These are phyloP conservation scores for Phalanger gymnotis DNA, from an alignment of 2,797 vertebrate species.

Conservation along the genomic window DNA sequence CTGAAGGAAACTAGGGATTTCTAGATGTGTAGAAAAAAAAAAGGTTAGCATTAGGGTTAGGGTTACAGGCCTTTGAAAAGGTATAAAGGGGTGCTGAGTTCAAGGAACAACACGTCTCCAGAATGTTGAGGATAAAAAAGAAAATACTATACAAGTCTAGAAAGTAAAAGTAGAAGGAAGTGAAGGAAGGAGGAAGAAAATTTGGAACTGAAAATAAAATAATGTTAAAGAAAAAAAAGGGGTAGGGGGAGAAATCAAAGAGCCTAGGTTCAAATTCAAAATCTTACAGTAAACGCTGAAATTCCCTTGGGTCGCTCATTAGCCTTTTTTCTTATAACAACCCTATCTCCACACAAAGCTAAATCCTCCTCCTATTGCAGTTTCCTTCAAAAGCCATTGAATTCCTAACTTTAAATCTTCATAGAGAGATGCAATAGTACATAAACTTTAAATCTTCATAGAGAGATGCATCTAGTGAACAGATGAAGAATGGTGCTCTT, in stretches of 20 bases:
- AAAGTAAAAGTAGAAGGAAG: too few relatives aligned
- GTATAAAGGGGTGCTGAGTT: not conserved
- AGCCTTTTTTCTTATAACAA: not conserved
- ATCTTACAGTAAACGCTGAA: not conserved
- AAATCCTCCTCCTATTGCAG: not conserved
- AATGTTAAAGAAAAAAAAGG: not conserved
- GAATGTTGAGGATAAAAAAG: not conserved
- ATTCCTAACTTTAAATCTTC: not conserved
- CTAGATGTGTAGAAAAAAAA: not conserved
- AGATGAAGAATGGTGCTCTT: not conserved
- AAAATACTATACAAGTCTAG: not conserved
- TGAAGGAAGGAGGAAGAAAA: not conserved
- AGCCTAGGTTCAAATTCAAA: not conserved
- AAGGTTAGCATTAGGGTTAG: not conserved
- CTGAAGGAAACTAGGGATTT: not conserved
- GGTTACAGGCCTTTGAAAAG: not conserved
- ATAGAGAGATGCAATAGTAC: not conserved
- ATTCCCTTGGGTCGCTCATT: not conserved
- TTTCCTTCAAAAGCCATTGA: not conserved
- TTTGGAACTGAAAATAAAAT: not conserved
- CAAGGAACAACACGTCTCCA: not conserved
- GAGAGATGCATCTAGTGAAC: not conserved
- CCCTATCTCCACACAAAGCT: not conserved
- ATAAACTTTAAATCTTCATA: not conserved
- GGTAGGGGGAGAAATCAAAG: too few relatives aligned